Evolutionary conservation across 1,140 invertebrate species (phyloP), one percentile per base, ranked within the genome.

Genomic region (Pseudomyrmex pallidus): DNA sequence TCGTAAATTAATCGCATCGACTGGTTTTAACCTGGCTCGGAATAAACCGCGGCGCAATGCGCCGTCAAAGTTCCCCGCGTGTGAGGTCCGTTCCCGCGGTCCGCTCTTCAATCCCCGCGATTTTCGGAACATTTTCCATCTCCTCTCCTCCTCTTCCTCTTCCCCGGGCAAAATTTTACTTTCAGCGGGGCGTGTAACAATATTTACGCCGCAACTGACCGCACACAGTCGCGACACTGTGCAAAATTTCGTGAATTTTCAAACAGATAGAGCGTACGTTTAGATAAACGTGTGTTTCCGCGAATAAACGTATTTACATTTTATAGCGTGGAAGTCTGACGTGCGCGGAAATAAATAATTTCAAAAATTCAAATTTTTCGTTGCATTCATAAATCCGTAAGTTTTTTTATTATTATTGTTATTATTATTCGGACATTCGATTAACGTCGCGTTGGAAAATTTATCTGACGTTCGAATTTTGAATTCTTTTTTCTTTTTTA

Each of bases 1-100:
- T 66, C 35, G 56, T 50, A 66, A 72, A 73, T 67, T 73, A 56
- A 83, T 61, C 15, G 25, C 67, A 83, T 73, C 66, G 66, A 87
- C 35, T 52, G 15, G 52, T 77, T 52, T 50, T 15, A 52, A 57
- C 20, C 25, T 25, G 48, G 56, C 56, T 73, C 67, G 54, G 35
- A 48, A 72, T 83, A 83, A 77, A 50, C 35, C 35, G 35, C 61
- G 13, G 13, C n/a, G 1, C 46, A n/a, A n/a, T 13, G 25, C 9
- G 20, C 9, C 25, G 20, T 20, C 50, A 20, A 66, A 59, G 52
- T 67, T 25, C 20, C 46, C 44, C 35, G 4, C 5, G 25, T 25
- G 7, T 4, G 10, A 1, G 10, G 0, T 46, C 1, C 0, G 3
- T 10, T 8, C 10, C 20, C 54, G 9, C 12, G 1, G 4, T 46